These are phyloP conservation scores for Myxocyprinus asiaticus DNA, from an alignment of 2,113 vertebrate genomes.

Conservation along the genomic window DNA sequence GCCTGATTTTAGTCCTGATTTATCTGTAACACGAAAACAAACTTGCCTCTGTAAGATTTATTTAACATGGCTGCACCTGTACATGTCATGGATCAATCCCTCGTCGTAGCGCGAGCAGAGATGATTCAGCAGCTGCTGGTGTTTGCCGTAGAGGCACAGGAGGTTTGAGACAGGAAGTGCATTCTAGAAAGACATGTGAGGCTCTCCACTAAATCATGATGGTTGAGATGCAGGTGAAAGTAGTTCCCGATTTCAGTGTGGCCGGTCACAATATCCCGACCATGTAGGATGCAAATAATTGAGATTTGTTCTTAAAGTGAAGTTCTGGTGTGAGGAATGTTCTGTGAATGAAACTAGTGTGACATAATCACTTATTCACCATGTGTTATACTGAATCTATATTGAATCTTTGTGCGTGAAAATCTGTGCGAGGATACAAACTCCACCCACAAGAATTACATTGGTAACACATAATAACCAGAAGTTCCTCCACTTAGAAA, in stretches of 20 bases:
- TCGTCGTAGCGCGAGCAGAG: constrained; percentile 73
- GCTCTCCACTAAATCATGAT: constrained; percentile 75
- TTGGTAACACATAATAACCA: too few species aligned
- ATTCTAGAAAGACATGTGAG: constrained; percentile 86
- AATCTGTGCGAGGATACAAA: too few species aligned
- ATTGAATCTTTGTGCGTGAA: too few species aligned
- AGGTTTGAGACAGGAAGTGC: constrained; percentile 85
- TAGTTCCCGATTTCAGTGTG: constrained; percentile 77
- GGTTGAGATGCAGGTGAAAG: constrained; percentile 81
- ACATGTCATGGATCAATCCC: constrained; percentile 81
- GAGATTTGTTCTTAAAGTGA: background rate
- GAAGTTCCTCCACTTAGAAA: too few species aligned
- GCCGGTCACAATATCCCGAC: constrained; percentile 78
- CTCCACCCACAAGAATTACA: too few species aligned
- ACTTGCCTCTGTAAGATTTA: too few species aligned
- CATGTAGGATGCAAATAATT: constrained; percentile 68
- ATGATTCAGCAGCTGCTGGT: constrained; percentile 86
- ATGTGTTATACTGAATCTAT: too few species aligned
- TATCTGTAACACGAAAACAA: background rate
- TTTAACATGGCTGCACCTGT: constrained; percentile 88
- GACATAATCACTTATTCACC: too few species aligned
- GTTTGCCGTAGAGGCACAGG: constrained; percentile 82
- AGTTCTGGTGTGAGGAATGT: background rate
- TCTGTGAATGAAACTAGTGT: too few species aligned
- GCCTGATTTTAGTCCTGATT: background rate